Conservation (phyloP, 2,888 invertebrate genomes). For the Hirtodrosophila alboralis region DNA sequence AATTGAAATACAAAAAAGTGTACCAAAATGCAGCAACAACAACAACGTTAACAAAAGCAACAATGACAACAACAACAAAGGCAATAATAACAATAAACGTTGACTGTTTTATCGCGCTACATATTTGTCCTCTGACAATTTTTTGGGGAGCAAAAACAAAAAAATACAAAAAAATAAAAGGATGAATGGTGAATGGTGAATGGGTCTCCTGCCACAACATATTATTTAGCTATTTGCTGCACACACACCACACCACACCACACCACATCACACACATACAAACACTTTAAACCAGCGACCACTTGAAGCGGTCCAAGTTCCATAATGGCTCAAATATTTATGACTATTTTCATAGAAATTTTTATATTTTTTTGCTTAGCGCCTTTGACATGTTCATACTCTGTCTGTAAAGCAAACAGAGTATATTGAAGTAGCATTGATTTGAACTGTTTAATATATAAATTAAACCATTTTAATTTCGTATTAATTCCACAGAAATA, state of each 20-base stretch:
- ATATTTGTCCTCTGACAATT: conserved; percentile 66
- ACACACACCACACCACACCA: conserved; percentile 15
- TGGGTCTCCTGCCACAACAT: conserved; percentile 42
- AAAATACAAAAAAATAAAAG: conserved; percentile 21
- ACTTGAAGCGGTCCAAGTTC: conserved; percentile 61
- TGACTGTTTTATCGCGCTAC: conserved; percentile 73
- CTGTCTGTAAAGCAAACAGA: no score
- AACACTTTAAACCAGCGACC: conserved; percentile 33
- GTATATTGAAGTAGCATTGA: no score
- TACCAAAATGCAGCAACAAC: conserved; percentile 39
- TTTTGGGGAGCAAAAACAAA: conserved; percentile 42
- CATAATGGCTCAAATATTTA: conserved; percentile 74
- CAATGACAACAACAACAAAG: conserved; percentile 29
- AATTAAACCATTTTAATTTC: no score
- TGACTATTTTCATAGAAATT: conserved; percentile 64
- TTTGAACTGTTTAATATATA: no score
- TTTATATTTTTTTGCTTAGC: conserved; percentile 4
- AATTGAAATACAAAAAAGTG: conserved; percentile 66
- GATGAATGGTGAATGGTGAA: conserved; percentile 25
- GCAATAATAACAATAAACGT: conserved; percentile 70
- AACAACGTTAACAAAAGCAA: conserved; percentile 20
- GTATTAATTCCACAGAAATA: no score
- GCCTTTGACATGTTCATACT: not conserved
- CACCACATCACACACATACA: conserved; percentile 8
- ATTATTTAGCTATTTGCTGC: conserved; percentile 72